Base-by-base conservation (phyloP, 2,113 vertebrate species). In the Emydura subglobosa region DNA sequence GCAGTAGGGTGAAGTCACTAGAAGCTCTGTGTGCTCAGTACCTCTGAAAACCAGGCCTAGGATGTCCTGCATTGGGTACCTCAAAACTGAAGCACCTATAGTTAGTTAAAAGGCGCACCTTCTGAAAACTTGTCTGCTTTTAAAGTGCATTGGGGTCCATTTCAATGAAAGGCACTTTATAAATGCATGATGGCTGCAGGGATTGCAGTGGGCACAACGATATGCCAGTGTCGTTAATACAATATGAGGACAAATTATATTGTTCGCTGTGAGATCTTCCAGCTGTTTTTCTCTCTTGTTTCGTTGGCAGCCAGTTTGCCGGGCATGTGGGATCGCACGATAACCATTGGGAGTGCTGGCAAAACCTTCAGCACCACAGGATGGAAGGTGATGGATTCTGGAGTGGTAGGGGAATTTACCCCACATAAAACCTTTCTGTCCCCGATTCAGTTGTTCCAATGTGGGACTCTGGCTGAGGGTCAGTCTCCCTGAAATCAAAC, bases 291-390 rank as follows among this genome's bases (percentile, higher is more conserved):
- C 27, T 92, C 79, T 97, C 80, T 86, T 42, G 51, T 94, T 51
- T 80, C 61, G 0, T 51, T 93, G 53, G 78, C 98, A 99, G 99
- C 99, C 95, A 99, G 97, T 93, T 98, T 99, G 83, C 99, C 97
- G 10, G 99, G 99, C 59, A 99, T 99, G 99, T 99, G 99, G 99
- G 99, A 99, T 31, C 98, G 99, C 57, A 99, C 99, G 0, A 80
- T 99, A 87, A 99, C 95, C 31, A 89, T 99, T 0, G 98, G 99
- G 42, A 99, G 99, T 1, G 99, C 98, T 29, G 99, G 99, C 80
- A 99, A 99, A 97, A 99, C 98, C 65, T 99, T 99, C 83, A 99
- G 99, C 54, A 99, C 95, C 80, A 99, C 99, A 0, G 99, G 99
- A 89, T 99, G 99, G 99, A 99, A 99, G 99, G 99, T 99, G 91